These are phyloP conservation scores for Drosophila tripunctata DNA, from an alignment of 2,888 invertebrate species.

Conservation along the genomic window DNA sequence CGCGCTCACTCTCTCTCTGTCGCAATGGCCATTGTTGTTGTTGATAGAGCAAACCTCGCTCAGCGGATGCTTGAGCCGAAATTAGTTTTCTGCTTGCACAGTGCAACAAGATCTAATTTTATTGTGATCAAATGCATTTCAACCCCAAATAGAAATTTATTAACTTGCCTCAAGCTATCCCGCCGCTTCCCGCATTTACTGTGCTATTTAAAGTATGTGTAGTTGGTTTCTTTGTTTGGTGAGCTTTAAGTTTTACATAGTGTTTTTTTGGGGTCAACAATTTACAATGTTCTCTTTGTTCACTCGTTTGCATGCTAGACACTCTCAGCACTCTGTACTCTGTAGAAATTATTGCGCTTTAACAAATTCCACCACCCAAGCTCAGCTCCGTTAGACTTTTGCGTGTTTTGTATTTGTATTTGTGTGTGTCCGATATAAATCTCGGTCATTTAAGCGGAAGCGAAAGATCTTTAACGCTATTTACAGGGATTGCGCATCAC, in stretches of 20 bases:
- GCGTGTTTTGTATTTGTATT: constrained; percentile 7
- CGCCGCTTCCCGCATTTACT: constrained; percentile 10
- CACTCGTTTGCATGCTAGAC: constrained; percentile 39
- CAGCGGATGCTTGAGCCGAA: constrained; percentile 31
- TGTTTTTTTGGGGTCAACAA: constrained; percentile 49
- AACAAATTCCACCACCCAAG: constrained; percentile 8
- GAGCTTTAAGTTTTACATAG: constrained; percentile 18
- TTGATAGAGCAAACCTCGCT: constrained; percentile 19
- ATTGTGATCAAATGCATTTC: background rate
- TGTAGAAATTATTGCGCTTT: constrained; percentile 32
- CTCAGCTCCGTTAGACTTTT: constrained; percentile 18
- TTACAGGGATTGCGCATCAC: background rate
- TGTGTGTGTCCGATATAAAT: background rate
- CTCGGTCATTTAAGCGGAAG: background rate
- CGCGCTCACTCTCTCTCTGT: background rate
- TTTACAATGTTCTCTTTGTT: constrained; percentile 54
- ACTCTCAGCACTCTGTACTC: constrained; percentile 7
- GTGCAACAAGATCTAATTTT: constrained; percentile 45
- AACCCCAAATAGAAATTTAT: constrained; percentile 16
- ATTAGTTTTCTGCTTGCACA: constrained; percentile 38
- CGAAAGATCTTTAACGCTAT: background rate
- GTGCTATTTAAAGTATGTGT: constrained; percentile 12
- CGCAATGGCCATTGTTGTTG: constrained; percentile 21
- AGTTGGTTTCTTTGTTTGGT: constrained; percentile 38
- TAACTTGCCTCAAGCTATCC: background rate